Evolutionary conservation across 1,140 invertebrate species (phyloP), one percentile per base, ranked within the genome.

Genomic region (Goniozus legneri): DNA sequence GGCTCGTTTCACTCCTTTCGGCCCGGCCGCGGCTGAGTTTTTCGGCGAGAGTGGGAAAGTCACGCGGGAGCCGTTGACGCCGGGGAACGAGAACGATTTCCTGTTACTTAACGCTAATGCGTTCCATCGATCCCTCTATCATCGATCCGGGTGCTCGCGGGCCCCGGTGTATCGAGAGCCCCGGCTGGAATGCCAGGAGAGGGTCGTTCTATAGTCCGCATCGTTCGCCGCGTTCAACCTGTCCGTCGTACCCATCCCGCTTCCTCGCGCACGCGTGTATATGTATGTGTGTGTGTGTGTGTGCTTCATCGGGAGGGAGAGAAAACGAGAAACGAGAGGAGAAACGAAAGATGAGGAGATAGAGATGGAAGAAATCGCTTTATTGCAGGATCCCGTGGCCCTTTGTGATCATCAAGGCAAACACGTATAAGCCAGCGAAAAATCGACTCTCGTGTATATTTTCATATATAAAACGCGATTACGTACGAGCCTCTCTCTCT

Each of bases 221-320:
- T 43, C 47, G 56, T 42, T 56, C 48, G n/a, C n/a, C n/a, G n/a
- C n/a, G n/a, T n/a, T n/a, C 64, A 69, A 69, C 65, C 66, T 70
- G 65, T 65, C 66, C 56, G 43, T 41, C 60, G 47, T 63, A 53
- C n/a, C n/a, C n/a, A n/a, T n/a, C n/a, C n/a, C n/a, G n/a, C n/a
- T n/a, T n/a, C n/a, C n/a, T n/a, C n/a, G n/a, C n/a, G n/a, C n/a
- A n/a, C n/a, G n/a, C n/a, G n/a, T n/a, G n/a, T n/a, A n/a, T n/a
- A n/a, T n/a, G n/a, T n/a, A n/a, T n/a, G n/a, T n/a, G n/a, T n/a
- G n/a, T n/a, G n/a, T n/a, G n/a, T n/a, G n/a, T n/a, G n/a, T n/a
- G n/a, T n/a, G n/a, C n/a, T n/a, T n/a, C 15, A 18, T 32, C 21
- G n/a, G 33, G 39, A 46, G 47, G 48, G 47, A 48, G 44, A 49